Base-by-base conservation (phyloP, 2,797 vertebrate species). In the Protonibea diacanthus region DNA sequence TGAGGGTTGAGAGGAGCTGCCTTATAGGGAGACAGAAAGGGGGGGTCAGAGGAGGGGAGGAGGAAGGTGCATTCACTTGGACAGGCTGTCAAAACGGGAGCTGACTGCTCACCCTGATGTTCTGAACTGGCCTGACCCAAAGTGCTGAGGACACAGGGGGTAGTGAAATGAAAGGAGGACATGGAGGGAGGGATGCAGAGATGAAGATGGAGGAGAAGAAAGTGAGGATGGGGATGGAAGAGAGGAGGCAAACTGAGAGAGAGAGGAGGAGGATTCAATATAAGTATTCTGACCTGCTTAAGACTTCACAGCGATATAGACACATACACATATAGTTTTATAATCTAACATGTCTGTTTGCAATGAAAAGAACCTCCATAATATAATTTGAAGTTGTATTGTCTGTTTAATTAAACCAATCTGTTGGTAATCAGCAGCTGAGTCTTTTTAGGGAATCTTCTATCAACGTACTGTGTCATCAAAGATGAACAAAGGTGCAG, bases 11-110 rank as follows among this genome's bases (percentile, higher is more conserved):
- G 53, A 27, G 44, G 82, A 82, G 76, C 72, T 56, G 78, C 76
- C 67, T 74, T 65, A 51, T 14, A 59, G 71, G 72, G 63, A 76
- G 69, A 71, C 61, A 33, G 67, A 71, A 25, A 74, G 55, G 70
- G 58, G 23, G 76, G 58, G 69, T 61, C 15, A 27, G 48, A 63
- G 65, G 42, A 14, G 42, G 5, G 42, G 42, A 44, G 42, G 62
- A 71, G 67, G 71, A 88, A 90, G 89, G 86, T 90, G 91, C 87
- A 94, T 90, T 82, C 80, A 77, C 76, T 90, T 68, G 81, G 94
- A 94, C 93, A 93, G 85, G 88, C 90, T 92, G 92, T 94, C 94
- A 95, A 89, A 92, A 93, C 51, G 59, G 71, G 80, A 81, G 87
- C 74, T 70, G 88, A 86, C 77, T 86, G 82, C 84, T 93, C 91